A percentile compares a stretch with the other conserved stretches of the same genome.
Conservation (phyloP, 2,888 invertebrate species). For the Apantesis nais region DNA sequence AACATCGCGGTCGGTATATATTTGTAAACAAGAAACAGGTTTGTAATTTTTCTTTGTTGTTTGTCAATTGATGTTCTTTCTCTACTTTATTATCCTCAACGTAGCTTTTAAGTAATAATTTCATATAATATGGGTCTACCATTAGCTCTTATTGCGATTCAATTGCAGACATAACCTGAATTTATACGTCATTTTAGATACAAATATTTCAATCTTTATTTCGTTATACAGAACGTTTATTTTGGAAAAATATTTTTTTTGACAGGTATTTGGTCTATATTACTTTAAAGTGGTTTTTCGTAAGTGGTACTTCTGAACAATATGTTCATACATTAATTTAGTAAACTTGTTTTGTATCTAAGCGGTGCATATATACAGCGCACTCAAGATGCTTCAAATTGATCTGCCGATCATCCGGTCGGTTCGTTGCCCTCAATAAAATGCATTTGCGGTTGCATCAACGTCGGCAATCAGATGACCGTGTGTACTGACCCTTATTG, state of each 20-base stretch:
- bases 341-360: slow-evolving; percentile 25
- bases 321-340: neutral
- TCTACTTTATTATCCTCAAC: neutral
- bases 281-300: no score
- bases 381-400: slow-evolving; percentile 45
- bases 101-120: no score
- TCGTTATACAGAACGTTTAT: no score
- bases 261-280: no score
- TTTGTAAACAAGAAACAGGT: neutral
- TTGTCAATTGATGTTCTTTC: neutral
- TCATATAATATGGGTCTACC: no score
- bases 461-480: slow-evolving; percentile 56
- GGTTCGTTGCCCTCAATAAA: slow-evolving; percentile 68
- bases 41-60: neutral
- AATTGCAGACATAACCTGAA: no score
- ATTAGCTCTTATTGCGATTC: no score
- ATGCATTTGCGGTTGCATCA: slow-evolving; percentile 71
- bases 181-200: no score
- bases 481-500: slow-evolving; percentile 57
- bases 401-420: slow-evolving; percentile 53
- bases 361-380: slow-evolving; percentile 23
- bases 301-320: no score
- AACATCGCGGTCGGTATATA: neutral
- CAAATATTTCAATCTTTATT: no score
- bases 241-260: no score